Evolutionary conservation across 2,888 invertebrate genomes (phyloP).

Genomic region (Leucozona laternaria): DNA sequence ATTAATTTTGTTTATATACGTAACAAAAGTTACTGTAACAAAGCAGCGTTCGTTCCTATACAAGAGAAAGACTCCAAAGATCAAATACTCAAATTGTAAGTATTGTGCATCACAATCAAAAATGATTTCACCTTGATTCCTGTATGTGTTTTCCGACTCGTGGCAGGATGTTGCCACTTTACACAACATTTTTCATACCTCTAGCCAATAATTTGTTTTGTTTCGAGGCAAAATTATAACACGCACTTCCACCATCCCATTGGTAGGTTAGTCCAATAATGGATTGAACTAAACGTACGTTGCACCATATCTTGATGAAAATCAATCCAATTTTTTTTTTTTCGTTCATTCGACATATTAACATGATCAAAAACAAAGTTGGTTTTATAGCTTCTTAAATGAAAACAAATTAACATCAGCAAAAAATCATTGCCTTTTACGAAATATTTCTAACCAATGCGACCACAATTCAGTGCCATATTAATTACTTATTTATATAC

Average conservation of each 20-base stretch:
- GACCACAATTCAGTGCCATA: slow-evolving; percentile 31
- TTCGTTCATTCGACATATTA: background rate
- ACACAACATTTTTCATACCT: background rate
- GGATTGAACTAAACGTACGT: slow-evolving; percentile 15
- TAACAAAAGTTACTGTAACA: too few species aligned
- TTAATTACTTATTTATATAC: slow-evolving; percentile 30
- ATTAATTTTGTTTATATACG: too few species aligned
- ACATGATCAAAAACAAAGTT: background rate
- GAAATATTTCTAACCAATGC: slow-evolving; percentile 15
- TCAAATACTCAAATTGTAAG: background rate
- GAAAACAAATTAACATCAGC: slow-evolving; percentile 15
- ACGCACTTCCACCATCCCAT: background rate
- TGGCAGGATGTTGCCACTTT: slow-evolving; percentile 11
- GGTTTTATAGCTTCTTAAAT: background rate
- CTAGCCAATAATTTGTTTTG: background rate
- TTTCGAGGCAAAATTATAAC: slow-evolving; percentile 6
- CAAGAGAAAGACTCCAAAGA: background rate
- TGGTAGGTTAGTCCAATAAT: slow-evolving; percentile 14
- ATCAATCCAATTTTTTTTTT: background rate
- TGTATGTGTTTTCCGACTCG: background rate
- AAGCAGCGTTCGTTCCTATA: too few species aligned
- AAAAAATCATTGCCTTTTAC: slow-evolving; percentile 32
- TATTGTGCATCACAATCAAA: background rate
- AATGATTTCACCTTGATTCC: background rate
- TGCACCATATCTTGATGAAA: slow-evolving; percentile 21